Conservation (phyloP, 2,797 vertebrate genomes). For the Trachops cirrhosus region DNA sequence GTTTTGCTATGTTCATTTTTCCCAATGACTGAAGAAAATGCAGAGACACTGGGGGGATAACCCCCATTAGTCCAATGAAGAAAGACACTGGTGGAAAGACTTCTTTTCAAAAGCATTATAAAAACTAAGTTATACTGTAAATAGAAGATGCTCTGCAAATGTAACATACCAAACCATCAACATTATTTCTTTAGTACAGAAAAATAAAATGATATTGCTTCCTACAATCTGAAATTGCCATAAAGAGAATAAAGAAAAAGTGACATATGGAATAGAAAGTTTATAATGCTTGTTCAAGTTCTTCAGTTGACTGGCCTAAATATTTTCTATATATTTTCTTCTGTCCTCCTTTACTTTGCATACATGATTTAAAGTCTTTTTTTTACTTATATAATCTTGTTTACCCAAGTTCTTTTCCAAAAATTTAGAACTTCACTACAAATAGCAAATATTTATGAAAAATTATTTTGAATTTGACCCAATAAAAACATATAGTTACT, state of each 20-base stretch:
- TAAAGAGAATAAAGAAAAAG: not conserved
- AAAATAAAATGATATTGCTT: not conserved
- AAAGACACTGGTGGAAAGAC: conserved; percentile 20
- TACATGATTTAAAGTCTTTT: not conserved
- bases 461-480: not conserved
- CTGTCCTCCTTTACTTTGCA: not conserved
- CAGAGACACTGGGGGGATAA: not conserved
- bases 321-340: not conserved
- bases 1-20: conserved; percentile 41
- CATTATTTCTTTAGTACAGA: not conserved
- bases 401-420: not conserved
- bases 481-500: not conserved
- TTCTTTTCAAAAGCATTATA: not conserved
- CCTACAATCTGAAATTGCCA: not conserved
- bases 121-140: not conserved
- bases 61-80: not conserved
- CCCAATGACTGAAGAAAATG: not conserved
- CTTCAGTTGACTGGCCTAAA: not conserved
- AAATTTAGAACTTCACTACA: not conserved
- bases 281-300: not conserved
- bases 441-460: not conserved
- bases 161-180: not conserved
- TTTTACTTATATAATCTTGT: not conserved
- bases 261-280: not conserved
- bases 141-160: not conserved